These are phyloP conservation scores for Polylopha cassiicola DNA, from an alignment of 2,888 invertebrate genomes.

Conservation along the genomic window DNA sequence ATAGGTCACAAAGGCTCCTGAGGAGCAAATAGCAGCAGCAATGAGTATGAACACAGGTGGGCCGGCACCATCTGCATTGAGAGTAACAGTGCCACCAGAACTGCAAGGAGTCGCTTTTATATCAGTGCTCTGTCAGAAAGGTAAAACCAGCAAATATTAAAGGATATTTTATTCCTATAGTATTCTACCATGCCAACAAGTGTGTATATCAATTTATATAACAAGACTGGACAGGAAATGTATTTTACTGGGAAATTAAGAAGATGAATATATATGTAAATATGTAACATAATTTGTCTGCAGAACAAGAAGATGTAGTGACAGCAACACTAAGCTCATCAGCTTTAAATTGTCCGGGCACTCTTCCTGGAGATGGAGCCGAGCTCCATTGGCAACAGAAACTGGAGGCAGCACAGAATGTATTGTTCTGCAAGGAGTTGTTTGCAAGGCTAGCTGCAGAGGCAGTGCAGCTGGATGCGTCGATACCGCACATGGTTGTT, in stretches of 20 bases:
- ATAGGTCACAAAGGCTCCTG: slow-evolving; percentile 89
- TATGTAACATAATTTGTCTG: slow-evolving; percentile 21
- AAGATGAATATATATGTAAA: no score
- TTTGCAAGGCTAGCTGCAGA: slow-evolving; percentile 96
- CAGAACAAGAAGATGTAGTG: slow-evolving; percentile 93
- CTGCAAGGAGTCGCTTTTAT: slow-evolving; percentile 97
- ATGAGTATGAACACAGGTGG: slow-evolving; percentile 56
- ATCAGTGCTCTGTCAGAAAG: slow-evolving; percentile 96
- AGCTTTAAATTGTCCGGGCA: slow-evolving; percentile 83
- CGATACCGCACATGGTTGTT: slow-evolving; percentile 97
- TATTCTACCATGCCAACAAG: background rate
- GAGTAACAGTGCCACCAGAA: slow-evolving; percentile 95
- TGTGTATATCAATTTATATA: no score
- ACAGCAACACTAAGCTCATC: slow-evolving; percentile 88
- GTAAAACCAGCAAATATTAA: no score
- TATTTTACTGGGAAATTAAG: no score
- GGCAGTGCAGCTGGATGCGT: slow-evolving; percentile 94
- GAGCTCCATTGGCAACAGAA: slow-evolving; percentile 96
- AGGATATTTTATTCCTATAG: background rate
- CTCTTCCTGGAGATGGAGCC: slow-evolving; percentile 74
- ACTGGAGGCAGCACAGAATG: slow-evolving; percentile 97
- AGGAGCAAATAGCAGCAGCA: slow-evolving; percentile 78
- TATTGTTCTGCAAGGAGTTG: slow-evolving; percentile 96
- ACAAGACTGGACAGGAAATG: no score
- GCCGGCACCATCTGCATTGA: slow-evolving; percentile 84